Evolutionary conservation across 2,888 invertebrate species (phyloP).

Genomic region (Gymnosoma rotundatum): DNA sequence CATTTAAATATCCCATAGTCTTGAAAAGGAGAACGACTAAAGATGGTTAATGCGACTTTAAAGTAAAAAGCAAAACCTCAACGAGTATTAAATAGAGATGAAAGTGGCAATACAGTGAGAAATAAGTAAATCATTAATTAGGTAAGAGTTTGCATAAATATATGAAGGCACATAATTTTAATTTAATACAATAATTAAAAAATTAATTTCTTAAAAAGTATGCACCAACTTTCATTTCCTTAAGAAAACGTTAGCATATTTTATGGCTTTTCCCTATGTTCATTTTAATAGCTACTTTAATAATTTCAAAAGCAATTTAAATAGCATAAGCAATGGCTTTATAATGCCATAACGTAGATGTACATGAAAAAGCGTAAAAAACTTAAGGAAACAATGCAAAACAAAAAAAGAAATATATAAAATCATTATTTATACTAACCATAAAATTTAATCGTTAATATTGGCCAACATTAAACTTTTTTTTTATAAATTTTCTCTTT

Average conservation of each 20-base stretch:
- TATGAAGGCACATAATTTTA: no score
- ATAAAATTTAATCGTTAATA: slow-evolving; percentile 50
- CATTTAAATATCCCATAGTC: no score
- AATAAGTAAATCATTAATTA: no score
- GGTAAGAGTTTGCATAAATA: no score
- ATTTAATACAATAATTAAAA: no score
- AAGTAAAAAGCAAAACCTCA: no score
- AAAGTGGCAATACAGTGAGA: no score
- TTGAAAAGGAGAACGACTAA: no score
- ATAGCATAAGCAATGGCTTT: slow-evolving; percentile 14
- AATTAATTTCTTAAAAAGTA: no score
- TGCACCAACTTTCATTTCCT: background rate
- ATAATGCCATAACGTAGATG: background rate
- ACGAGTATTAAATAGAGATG: no score
- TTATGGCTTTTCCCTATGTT: slow-evolving; percentile 22
- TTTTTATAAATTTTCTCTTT: slow-evolving; percentile 15
- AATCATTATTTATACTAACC: slow-evolving; percentile 47
- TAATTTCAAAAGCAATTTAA: slow-evolving; percentile 24
- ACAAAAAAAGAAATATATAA: background rate
- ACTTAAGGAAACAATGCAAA: slow-evolving; percentile 4
- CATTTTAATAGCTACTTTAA: background rate
- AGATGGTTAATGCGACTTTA: no score
- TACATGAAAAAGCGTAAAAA: background rate
- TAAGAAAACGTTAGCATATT: slow-evolving; percentile 11
- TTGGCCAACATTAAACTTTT: slow-evolving; percentile 47